Evolutionary conservation across 92 coral and sea anemone species (phyloP).

Genomic region (Pocillopora meandrina): DNA sequence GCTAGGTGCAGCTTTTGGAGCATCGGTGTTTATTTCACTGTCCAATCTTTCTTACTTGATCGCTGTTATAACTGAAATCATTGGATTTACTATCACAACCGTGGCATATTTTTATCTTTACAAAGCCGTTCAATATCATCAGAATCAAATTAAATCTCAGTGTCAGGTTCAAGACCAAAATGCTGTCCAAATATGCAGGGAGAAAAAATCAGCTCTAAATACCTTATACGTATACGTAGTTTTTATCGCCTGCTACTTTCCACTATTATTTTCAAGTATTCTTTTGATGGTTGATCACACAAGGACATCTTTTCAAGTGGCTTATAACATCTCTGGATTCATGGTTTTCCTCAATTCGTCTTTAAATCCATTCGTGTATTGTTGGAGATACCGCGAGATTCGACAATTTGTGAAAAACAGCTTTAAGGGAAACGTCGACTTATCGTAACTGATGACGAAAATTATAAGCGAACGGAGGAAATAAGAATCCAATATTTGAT

Average conservation of each 20-base stretch:
- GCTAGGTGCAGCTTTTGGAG: neutral
- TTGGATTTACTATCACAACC: neutral
- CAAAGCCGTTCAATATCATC: conserved; percentile 15
- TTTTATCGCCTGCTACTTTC: conserved; percentile 25
- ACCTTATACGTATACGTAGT: conserved; percentile 12
- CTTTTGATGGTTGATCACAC: conserved; percentile 1
- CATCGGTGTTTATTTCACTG: neutral
- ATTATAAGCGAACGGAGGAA: neutral
- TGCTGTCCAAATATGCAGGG: neutral
- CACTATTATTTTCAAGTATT: neutral
- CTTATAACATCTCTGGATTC: neutral
- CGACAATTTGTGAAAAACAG: neutral
- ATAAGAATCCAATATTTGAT: neutral
- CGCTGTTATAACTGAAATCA: neutral
- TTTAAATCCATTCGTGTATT: conserved; percentile 4
- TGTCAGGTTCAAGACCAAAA: conserved; percentile 11
- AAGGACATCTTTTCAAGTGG: neutral
- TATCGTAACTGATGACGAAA: neutral
- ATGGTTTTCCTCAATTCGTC: conserved; percentile 22
- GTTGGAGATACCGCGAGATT: conserved; percentile 27
- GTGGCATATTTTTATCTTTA: conserved; percentile 7
- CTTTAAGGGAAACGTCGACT: neutral
- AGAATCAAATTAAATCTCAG: conserved; percentile 23
- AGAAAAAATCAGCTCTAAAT: conserved; percentile 17
- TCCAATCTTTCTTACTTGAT: neutral